Evolutionary conservation across 2,888 invertebrate genomes (phyloP).

Genomic region (Melanostoma mellinum): DNA sequence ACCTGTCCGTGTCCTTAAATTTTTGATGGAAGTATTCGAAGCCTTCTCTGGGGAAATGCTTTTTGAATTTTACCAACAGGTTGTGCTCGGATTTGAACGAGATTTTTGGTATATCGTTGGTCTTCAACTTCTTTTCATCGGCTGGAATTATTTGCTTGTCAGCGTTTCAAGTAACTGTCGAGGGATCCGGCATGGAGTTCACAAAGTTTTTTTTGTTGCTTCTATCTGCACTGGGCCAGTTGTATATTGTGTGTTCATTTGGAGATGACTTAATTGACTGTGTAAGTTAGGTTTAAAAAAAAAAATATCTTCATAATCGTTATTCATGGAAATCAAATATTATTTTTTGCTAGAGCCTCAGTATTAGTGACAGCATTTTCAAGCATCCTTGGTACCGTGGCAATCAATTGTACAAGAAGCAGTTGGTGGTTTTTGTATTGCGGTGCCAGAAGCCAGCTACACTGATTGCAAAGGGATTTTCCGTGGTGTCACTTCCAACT

Average conservation of each 20-base stretch:
- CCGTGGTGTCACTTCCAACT: slow-evolving; percentile 75
- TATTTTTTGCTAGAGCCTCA: slow-evolving; percentile 74
- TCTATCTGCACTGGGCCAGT: slow-evolving; percentile 66
- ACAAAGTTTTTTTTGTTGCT: slow-evolving; percentile 71
- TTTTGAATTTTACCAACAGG: slow-evolving; percentile 50
- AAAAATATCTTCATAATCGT: background rate
- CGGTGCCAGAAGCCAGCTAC: slow-evolving; percentile 75
- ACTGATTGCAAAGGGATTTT: slow-evolving; percentile 76
- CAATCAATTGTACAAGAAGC: slow-evolving; percentile 75
- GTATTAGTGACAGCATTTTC: slow-evolving; percentile 74
- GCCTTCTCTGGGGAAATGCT: too few species aligned
- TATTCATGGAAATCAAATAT: background rate
- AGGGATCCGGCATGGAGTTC: slow-evolving; percentile 71
- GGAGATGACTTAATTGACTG: slow-evolving; percentile 71
- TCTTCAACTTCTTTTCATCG: slow-evolving; percentile 70
- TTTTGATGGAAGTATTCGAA: slow-evolving; percentile 5
- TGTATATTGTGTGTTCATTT: slow-evolving; percentile 74
- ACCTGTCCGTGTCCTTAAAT: too few species aligned
- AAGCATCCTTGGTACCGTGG: slow-evolving; percentile 76
- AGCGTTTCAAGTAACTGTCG: slow-evolving; percentile 71
- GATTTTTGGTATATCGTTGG: slow-evolving; percentile 70
- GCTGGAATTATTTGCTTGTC: slow-evolving; percentile 71
- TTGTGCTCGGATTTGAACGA: slow-evolving; percentile 71
- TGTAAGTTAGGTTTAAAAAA: slow-evolving; percentile 50
- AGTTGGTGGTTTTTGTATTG: slow-evolving; percentile 75